Conservation (phyloP, 1,140 invertebrate genomes). For the Physella acuta region DNA sequence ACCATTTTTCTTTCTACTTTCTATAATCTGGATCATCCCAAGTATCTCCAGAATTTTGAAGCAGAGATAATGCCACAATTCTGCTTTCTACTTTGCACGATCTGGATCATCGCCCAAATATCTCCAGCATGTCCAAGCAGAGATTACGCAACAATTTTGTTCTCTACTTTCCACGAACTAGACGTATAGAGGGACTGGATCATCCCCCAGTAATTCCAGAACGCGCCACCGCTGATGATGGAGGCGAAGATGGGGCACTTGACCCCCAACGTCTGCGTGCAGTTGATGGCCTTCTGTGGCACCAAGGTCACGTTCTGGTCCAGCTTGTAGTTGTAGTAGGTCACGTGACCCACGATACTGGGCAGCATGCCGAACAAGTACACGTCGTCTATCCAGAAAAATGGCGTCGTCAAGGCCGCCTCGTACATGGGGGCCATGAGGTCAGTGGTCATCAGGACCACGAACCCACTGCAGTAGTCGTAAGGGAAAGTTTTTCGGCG, state of each 20-base stretch:
- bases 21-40: too few species aligned
- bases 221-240: neutral
- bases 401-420: constrained; percentile 48
- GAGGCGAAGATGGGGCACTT: constrained; percentile 7
- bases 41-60: too few species aligned
- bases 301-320: constrained; percentile 3
- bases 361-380: constrained; percentile 42
- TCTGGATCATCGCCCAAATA: too few species aligned
- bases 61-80: too few species aligned
- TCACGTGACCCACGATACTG: constrained; percentile 14
- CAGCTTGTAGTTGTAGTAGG: constrained; percentile 6
- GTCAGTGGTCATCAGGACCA: constrained; percentile 33
- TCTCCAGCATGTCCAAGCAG: too few species aligned
- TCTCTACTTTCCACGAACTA: neutral
- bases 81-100: too few species aligned
- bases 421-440: constrained; percentile 42
- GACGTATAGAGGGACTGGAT: neutral
- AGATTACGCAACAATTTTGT: neutral
- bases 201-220: neutral
- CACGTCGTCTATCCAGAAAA: constrained; percentile 63
- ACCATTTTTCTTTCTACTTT: too few species aligned
- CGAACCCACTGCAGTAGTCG: constrained; percentile 42
- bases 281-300: neutral
- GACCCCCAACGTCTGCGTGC: neutral
- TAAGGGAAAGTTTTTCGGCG: constrained; percentile 29